Conservation (phyloP, 2,888 invertebrate species). For the Coronaproctus castanopsis region DNA sequence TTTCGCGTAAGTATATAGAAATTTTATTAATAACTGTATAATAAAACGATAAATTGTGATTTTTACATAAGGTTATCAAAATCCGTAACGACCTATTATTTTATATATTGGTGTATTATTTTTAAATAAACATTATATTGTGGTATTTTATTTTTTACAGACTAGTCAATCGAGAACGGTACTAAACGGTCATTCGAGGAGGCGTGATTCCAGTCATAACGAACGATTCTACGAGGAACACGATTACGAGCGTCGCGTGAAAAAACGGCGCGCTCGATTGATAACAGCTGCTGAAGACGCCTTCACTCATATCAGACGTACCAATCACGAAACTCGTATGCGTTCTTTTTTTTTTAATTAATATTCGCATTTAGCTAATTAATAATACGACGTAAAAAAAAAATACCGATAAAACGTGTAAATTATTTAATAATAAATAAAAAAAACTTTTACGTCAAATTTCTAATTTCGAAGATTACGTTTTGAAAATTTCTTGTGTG, state of each 20-base stretch:
- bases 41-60: too few relatives aligned
- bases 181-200: constrained; percentile 53
- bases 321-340: constrained; percentile 36
- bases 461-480: too few relatives aligned
- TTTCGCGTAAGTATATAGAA: too few relatives aligned
- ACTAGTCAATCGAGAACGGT: constrained; percentile 45
- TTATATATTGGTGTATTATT: too few relatives aligned
- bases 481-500: too few relatives aligned
- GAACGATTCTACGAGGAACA: constrained; percentile 96
- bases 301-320: constrained; percentile 84
- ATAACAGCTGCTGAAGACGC: constrained; percentile 92
- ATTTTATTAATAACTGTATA: too few relatives aligned
- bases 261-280: constrained; percentile 72
- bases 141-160: constrained; percentile 29
- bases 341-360: not conserved
- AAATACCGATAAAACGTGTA: not conserved
- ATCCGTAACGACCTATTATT: too few relatives aligned
- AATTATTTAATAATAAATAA: not conserved
- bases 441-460: not conserved
- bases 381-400: too few relatives aligned
- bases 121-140: too few relatives aligned
- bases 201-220: constrained; percentile 83
- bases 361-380: too few relatives aligned
- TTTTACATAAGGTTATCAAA: too few relatives aligned
- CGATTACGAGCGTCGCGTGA: constrained; percentile 80